phyloP scores from a whole-genome alignment of 2,113 vertebrate genomes.

The Hippopotamus amphibius region DNA sequence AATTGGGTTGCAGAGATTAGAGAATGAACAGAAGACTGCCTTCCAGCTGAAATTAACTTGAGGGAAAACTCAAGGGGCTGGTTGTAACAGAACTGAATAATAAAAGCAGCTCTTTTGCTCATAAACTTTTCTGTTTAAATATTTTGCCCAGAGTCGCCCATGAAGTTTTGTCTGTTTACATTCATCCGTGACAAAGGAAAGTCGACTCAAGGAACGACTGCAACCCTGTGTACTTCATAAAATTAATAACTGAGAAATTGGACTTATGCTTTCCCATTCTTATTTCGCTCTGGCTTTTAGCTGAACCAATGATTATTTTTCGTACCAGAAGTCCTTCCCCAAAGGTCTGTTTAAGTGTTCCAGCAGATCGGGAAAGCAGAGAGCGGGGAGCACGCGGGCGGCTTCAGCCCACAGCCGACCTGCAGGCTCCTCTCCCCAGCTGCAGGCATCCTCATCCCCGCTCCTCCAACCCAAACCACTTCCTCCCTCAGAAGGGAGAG shows the following conservation, averaged over 20 bases:
- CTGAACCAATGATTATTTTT: neutral
- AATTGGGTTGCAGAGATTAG: neutral
- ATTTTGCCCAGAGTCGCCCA: neutral
- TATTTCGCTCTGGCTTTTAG: neutral
- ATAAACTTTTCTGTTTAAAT: neutral
- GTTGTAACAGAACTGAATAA: neutral
- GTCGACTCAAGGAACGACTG: rapidly evolving
- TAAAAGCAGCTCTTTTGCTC: neutral
- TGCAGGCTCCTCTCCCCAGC: slow-evolving; percentile 72
- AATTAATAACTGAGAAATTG: neutral
- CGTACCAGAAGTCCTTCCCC: slow-evolving; percentile 40
- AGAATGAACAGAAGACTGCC: neutral
- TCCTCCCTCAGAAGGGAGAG: slow-evolving; percentile 85
- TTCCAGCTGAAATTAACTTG: neutral
- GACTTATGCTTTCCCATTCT: neutral
- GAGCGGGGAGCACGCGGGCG: slow-evolving; percentile 58
- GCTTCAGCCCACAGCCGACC: slow-evolving; percentile 33
- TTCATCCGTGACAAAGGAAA: neutral
- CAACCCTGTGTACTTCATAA: neutral
- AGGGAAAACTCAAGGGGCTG: neutral
- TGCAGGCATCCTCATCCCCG: slow-evolving; percentile 76
- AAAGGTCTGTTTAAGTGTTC: slow-evolving; percentile 69
- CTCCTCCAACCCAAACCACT: slow-evolving; percentile 87
- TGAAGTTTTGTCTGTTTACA: neutral
- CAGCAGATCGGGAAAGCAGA: slow-evolving; percentile 68